phyloP scores from a whole-genome alignment of 2,888 invertebrate species.

The Galeruca laticollis region DNA sequence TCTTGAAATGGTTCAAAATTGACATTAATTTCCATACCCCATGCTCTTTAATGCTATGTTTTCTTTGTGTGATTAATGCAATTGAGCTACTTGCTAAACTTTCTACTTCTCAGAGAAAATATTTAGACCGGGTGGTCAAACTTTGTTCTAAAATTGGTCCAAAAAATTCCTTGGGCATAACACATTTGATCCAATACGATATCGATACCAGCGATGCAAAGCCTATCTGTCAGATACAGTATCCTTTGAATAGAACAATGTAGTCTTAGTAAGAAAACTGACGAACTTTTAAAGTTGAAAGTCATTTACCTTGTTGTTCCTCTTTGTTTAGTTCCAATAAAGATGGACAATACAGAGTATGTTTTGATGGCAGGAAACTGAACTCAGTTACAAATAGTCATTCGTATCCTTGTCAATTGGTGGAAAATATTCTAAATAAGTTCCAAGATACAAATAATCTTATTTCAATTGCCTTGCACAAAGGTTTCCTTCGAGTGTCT shows the following conservation, averaged over 20 bases:
- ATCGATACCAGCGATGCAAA: too few species aligned
- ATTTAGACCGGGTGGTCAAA: not conserved
- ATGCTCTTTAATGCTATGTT: too few species aligned
- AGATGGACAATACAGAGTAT: too few species aligned
- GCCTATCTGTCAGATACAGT: conserved; percentile 37
- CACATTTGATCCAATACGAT: conserved; percentile 18
- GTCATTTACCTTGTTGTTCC: conserved; percentile 53
- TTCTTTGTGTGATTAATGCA: conserved; percentile 18
- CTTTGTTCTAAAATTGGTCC: conserved; percentile 19
- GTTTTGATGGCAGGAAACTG: too few species aligned
- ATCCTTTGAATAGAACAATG: conserved; percentile 30
- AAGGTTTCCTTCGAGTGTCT: too few species aligned
- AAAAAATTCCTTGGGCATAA: conserved; percentile 18
- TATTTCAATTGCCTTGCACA: too few species aligned
- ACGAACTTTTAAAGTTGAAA: conserved; percentile 28
- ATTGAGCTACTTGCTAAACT: conserved; percentile 18
- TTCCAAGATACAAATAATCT: too few species aligned
- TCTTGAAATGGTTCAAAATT: conserved; percentile 23
- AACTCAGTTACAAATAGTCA: too few species aligned
- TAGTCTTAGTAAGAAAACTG: conserved; percentile 26
- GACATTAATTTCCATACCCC: conserved; percentile 26
- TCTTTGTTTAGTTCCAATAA: conserved; percentile 50
- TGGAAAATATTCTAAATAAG: too few species aligned
- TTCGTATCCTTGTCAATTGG: too few species aligned
- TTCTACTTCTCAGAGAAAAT: not conserved